These are phyloP conservation scores for Enoplosus armatus DNA, from an alignment of 2,797 vertebrate genomes.

Conservation along the genomic window DNA sequence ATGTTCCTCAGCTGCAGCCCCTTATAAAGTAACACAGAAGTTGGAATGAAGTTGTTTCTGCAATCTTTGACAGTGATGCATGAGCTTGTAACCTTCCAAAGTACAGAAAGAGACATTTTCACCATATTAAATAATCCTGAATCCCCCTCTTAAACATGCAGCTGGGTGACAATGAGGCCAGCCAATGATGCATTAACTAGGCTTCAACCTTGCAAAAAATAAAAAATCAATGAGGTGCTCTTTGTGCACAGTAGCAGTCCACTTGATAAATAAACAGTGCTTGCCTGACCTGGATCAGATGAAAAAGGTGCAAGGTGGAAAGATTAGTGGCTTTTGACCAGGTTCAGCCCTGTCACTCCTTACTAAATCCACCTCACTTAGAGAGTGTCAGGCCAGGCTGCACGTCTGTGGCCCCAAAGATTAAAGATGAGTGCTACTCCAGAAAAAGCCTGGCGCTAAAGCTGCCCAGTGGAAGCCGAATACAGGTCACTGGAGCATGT, in stretches of 20 bases:
- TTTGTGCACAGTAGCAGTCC: slow-evolving; percentile 59
- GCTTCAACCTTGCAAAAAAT: slow-evolving; percentile 43
- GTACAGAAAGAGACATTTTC: slow-evolving; percentile 53
- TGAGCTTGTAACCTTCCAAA: slow-evolving; percentile 54
- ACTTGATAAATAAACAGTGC: slow-evolving; percentile 73
- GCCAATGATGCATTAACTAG: slow-evolving; percentile 53
- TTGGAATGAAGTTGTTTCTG: slow-evolving; percentile 37
- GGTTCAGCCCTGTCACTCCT: slow-evolving; percentile 63
- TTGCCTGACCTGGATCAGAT: slow-evolving; percentile 72
- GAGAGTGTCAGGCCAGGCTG: slow-evolving; percentile 46
- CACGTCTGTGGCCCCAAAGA: slow-evolving; percentile 57
- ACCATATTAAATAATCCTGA: slow-evolving; percentile 63
- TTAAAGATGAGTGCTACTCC: slow-evolving; percentile 70
- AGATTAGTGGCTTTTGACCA: slow-evolving; percentile 77
- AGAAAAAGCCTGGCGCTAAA: slow-evolving; percentile 45
- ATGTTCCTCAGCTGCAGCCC: slow-evolving; percentile 38
- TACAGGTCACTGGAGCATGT: slow-evolving; percentile 53
- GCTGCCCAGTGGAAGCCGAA: slow-evolving; percentile 41
- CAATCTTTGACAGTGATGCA: slow-evolving; percentile 56
- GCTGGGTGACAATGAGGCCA: slow-evolving; percentile 55
- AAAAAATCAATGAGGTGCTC: slow-evolving; percentile 62
- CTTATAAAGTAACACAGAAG: slow-evolving; percentile 50
- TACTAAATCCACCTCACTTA: slow-evolving; percentile 73
- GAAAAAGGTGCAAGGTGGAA: slow-evolving; percentile 60
- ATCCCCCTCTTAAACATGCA: slow-evolving; percentile 62